Evolutionary conservation across 2,888 invertebrate genomes (phyloP), one percentile per base, ranked within the genome.

Genomic region (Allygus modestus): DNA sequence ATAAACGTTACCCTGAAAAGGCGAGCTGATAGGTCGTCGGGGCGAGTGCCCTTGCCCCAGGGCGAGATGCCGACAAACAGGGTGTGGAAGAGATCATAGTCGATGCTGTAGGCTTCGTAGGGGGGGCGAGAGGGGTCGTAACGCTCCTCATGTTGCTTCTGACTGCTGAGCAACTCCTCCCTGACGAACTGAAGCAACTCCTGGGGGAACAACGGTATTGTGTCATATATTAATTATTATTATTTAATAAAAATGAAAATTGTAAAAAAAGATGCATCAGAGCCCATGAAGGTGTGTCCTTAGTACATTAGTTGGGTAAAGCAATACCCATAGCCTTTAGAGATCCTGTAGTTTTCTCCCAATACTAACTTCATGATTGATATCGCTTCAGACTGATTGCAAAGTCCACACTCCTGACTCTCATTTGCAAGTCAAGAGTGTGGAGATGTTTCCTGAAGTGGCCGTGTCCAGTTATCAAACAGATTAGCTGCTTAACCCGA

Each of bases 1-100:
- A n/a, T n/a, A n/a, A n/a, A n/a, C n/a, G n/a, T n/a, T n/a, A 98
- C 98, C 91, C 96, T 94, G 90, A 99, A 99, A 89, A 97, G 93
- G 89, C 98, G 94, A 83, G 97, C 95, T 28, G 97, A 95, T 83
- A 99, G 92, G 17, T 94, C 94, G 88, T 98, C 96, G 0, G 95
- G 94, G 87, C 94, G 94, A 85, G 94, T 93, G 0, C 97, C 97
- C 88, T 94, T 94, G 9, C 97, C 96, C 99, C 99, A 99, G 0
- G 98, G 97, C 0, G 97, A 97, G 33, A 99, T 91, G 0, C 96
- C 96, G 17, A 94, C 93, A 90, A 98, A 97, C 84, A 99, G 92
- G 82, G 95, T 94, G 87, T 95, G 94, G 91, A 99, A 99, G 89
- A 97, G 95, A 86, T 97, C 95, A 90, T 95, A 98, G 91, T 99